Base-by-base conservation (phyloP, 2,113 vertebrate genomes). In the Trachemys scripta region DNA sequence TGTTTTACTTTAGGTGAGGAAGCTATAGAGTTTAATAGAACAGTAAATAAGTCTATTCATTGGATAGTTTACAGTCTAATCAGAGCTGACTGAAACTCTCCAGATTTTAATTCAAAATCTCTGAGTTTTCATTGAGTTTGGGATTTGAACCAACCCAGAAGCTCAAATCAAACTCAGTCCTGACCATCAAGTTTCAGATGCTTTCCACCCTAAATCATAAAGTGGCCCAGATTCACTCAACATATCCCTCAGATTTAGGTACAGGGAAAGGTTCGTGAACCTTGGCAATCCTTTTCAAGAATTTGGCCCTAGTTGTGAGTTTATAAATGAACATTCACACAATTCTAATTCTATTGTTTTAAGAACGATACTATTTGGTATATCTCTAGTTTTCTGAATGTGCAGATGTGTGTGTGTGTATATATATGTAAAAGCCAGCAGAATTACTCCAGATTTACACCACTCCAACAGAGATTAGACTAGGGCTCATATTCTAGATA, bases 301-400 rank as follows among this genome's bases (percentile, higher is more conserved):
- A 69, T 87, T 93, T 54, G 84, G 50, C 10, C 0, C 14, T 83
- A 51, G 31, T 89, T 91, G 85, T 90, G 80, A 93, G 91, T 82
- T 78, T 88, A 45, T 79, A 93, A 90, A 56, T 91, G 87, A n/a
- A 94, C 57, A 87, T 96, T 87, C 88, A 35, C 27, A 91, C 31
- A 51, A 82, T 95, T 92, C 90, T 87, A 29, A 82, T 95, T 95
- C 93, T 96, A 91, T 79, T 95, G 57, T 90, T 84, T 85, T 80
- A 92, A 93, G 90, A 47, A 85, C 90, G 54, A 8, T 35, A 85
- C 57, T 79, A 51, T 93, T 90, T 96, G 88, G 47, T 57, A 17
- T 88, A 92, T 75, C 57, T 86, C 35, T 82, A n/a, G 54, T 16
- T n/a, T 22, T 72, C 38, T 38, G 35, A 27, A 31, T 29, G 9